phyloP scores from a whole-genome alignment of 2,888 invertebrate genomes.

The Doris montereyensis region DNA sequence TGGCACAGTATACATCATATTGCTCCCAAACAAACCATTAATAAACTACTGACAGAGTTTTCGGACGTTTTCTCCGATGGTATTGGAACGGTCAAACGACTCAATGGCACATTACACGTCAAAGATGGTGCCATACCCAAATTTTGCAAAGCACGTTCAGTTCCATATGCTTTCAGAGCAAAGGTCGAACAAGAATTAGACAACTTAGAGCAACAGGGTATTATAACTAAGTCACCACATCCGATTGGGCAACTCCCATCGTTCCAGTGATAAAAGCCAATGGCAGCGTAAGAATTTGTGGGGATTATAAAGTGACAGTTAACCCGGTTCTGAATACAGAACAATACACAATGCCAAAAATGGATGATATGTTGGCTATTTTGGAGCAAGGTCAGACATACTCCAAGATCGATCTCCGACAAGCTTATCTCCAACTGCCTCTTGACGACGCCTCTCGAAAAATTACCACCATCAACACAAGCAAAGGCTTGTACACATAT shows the following conservation, averaged over 20 bases:
- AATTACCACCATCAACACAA: conserved; percentile 50
- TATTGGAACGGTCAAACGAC: too few relatives aligned
- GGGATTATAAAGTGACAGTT: conserved; percentile 32
- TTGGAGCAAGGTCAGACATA: conserved; percentile 39
- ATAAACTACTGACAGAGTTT: too few relatives aligned
- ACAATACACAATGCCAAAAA: conserved; percentile 37
- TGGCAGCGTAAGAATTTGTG: conserved; percentile 18
- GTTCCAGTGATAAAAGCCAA: conserved; percentile 41
- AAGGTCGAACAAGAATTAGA: conserved; percentile 35
- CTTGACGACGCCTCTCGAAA: conserved; percentile 45
- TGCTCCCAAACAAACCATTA: not conserved
- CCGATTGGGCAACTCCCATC: conserved; percentile 11
- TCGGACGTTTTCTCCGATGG: too few relatives aligned
- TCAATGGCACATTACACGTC: too few relatives aligned
- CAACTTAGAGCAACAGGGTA: conserved; percentile 36
- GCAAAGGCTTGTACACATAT: conserved; percentile 46
- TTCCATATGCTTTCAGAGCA: not conserved
- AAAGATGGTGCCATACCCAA: not conserved
- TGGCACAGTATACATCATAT: not conserved
- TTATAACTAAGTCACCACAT: conserved; percentile 41
- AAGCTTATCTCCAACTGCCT: conserved; percentile 48
- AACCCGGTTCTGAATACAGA: not conserved
- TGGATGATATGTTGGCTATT: conserved; percentile 38
- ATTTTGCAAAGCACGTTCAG: not conserved
- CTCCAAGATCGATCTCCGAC: conserved; percentile 48